Base-by-base conservation (phyloP, 1,140 invertebrate genomes). In the Brachionus manjavacas region DNA sequence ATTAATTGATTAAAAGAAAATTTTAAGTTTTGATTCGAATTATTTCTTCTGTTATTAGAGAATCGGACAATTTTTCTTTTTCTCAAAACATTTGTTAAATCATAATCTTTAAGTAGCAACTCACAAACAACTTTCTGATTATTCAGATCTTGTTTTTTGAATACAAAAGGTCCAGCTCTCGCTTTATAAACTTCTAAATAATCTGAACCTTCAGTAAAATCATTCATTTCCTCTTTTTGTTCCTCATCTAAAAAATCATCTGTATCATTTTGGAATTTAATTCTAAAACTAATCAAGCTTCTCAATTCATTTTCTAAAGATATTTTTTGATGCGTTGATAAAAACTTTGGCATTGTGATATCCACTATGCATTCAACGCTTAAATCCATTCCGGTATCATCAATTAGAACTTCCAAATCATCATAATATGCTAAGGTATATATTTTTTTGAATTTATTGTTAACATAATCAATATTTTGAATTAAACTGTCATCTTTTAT, bases 391-490 rank as follows among this genome's bases (percentile, higher is more conserved):
- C 66, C 66, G 16, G 0, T 16, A 12, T 72, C 68, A 20, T 72
- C 35, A 16, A 72, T 41, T 39, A 16, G 8, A 9, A 72, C 9
- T 41, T 72, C 68, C 7, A 72, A 41, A 41, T 41, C 68, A 39
- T 72, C 68, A 41, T 20, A 72, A 72, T 72, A 72, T 6, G 68
- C 68, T 41, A 72, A 39, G 3, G 68, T 72, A 9, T 72, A 72
- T 35, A 72, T 72, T 41, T 68, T 68, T 68, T 39, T 20, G 41
- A 16, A 41, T 41, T 72, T 72, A 72, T 72, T 72, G 7, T 39
- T 16, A 39, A 35, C 7, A 35, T 39, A 11, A 4, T 11, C 3
- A 41, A 41, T 35, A 41, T 72, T 72, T 72, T 72, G 16, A 23
- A 39, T 41, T 14, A 41, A 35, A 41, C 31, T 11, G 4, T 41